Conservation (phyloP, 2,888 invertebrate species). For the Tinea semifulvella region DNA sequence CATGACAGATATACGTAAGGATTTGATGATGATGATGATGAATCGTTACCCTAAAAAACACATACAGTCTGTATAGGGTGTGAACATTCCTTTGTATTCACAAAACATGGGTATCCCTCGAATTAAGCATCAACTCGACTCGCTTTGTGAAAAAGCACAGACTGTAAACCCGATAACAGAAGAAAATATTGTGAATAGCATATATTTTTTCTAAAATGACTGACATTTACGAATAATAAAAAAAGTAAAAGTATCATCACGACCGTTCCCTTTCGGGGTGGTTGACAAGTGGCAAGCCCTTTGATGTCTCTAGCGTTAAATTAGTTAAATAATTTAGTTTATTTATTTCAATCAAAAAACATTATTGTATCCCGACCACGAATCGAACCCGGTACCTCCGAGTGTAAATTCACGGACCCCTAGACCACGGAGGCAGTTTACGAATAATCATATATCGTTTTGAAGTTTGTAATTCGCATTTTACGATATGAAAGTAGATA, state of each 20-base stretch:
- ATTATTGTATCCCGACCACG: too few species aligned
- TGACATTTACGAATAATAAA: neutral
- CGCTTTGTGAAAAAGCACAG: constrained; percentile 29
- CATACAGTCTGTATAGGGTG: neutral
- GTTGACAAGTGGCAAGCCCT: neutral
- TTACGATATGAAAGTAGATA: too few species aligned
- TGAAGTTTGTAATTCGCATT: too few species aligned
- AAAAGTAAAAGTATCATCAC: neutral
- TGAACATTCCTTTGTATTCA: constrained; percentile 11
- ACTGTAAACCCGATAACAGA: constrained; percentile 55
- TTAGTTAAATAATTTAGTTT: too few species aligned
- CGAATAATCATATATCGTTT: too few species aligned
- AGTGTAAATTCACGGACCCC: too few species aligned
- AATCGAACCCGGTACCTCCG: too few species aligned
- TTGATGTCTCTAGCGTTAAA: neutral
- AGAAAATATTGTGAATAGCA: constrained; percentile 32
- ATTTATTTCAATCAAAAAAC: too few species aligned
- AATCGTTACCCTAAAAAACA: neutral
- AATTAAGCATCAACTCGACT: constrained; percentile 13
- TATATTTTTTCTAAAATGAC: constrained; percentile 11
- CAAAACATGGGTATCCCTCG: constrained; percentile 3
- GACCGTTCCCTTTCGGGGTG: neutral
- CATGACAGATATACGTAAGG: neutral
- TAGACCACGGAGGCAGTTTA: too few species aligned
- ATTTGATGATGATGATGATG: neutral